Evolutionary conservation across 2,797 vertebrate species (phyloP).

Genomic region (Manis javanica): DNA sequence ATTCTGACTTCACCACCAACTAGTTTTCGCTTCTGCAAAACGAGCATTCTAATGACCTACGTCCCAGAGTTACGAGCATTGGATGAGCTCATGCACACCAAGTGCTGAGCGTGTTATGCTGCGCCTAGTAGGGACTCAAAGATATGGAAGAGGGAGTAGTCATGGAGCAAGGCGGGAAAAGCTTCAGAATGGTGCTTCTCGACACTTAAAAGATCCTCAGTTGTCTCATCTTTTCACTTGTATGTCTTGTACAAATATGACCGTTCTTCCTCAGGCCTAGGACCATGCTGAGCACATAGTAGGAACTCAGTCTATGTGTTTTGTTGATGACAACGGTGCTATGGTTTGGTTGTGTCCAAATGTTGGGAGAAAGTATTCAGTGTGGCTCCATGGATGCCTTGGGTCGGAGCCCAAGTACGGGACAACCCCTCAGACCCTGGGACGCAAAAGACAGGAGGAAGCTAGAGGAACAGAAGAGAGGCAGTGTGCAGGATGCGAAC

Average conservation of each 20-base stretch:
- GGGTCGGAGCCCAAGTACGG: neutral
- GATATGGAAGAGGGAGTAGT: neutral
- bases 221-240: neutral
- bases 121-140: neutral
- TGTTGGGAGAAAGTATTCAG: neutral
- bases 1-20: neutral
- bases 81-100: slow-evolving; percentile 50
- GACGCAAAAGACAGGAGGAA: neutral
- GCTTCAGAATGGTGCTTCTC: neutral
- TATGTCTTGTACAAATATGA: neutral
- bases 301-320: neutral
- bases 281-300: neutral
- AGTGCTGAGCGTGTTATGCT: slow-evolving; percentile 2
- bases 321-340: neutral
- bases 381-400: neutral
- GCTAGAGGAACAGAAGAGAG: neutral
- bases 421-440: neutral
- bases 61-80: slow-evolving; percentile 33
- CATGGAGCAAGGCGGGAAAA: slow-evolving; percentile 10
- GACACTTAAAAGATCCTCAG: neutral
- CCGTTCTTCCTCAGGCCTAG: neutral
- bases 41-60: slow-evolving; percentile 27
- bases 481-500: neutral
- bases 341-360: neutral
- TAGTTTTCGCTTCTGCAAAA: slow-evolving; percentile 61